phyloP scores from a whole-genome alignment of 2,888 invertebrate genomes.

The Xestia c-nigrum region DNA sequence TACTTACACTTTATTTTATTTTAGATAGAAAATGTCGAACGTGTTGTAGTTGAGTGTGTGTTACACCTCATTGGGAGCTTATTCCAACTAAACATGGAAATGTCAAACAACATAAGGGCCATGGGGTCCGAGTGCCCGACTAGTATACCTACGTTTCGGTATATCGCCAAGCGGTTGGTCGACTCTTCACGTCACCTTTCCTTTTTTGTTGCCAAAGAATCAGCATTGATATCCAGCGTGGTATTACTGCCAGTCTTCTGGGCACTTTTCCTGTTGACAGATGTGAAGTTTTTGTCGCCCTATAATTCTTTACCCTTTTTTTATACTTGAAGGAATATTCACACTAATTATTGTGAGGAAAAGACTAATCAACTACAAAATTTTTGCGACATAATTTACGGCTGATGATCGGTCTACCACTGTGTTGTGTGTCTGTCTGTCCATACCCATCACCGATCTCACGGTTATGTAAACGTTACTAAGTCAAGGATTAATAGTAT shows the following conservation, averaged over 20 bases:
- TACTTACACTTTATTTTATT: slow-evolving; percentile 64
- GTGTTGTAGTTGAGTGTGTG: slow-evolving; percentile 9
- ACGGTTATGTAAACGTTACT: slow-evolving; percentile 85
- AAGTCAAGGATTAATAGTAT: slow-evolving; percentile 86
- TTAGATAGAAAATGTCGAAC: slow-evolving; percentile 49
- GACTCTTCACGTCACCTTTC: background rate
- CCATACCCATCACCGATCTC: slow-evolving; percentile 74
- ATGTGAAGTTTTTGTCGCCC: background rate
- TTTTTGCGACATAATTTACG: slow-evolving; percentile 40
- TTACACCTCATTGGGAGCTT: background rate
- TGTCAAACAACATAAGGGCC: background rate
- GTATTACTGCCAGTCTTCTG: background rate
- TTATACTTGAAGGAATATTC: background rate
- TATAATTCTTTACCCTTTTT: background rate
- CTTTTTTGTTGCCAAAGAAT: background rate
- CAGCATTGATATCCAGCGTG: background rate
- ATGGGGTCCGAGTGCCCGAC: background rate
- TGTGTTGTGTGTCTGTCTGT: slow-evolving; percentile 65
- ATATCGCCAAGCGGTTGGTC: background rate
- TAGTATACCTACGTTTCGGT: background rate
- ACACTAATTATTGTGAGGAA: background rate
- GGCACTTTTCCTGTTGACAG: background rate
- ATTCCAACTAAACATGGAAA: background rate
- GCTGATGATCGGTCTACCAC: slow-evolving; percentile 31
- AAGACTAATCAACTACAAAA: slow-evolving; percentile 5